Conservation (phyloP, 2,113 vertebrate species). For the Ammospiza caudacuta region DNA sequence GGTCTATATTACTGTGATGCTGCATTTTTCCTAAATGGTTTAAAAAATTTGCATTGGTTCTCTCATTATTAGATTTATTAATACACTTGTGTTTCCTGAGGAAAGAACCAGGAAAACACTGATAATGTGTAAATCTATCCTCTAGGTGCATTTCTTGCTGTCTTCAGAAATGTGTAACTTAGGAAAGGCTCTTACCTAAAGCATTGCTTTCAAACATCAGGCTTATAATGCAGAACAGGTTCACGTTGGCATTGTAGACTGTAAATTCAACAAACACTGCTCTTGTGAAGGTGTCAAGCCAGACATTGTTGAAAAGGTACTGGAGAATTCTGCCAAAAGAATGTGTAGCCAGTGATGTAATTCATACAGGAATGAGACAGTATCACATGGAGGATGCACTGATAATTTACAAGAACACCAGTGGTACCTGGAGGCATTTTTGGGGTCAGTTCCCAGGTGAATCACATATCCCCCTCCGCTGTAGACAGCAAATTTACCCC, state of each 20-base stretch:
- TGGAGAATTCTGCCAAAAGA: constrained; percentile 80
- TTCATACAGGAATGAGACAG: neutral
- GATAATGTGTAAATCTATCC: neutral
- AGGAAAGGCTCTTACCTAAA: constrained; percentile 76
- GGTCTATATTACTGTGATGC: neutral
- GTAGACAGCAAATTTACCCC: constrained; percentile 86
- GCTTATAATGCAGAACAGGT: constrained; percentile 90
- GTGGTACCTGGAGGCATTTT: constrained; percentile 82
- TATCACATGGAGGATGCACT: neutral
- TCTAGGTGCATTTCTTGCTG: neutral
- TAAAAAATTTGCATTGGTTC: neutral
- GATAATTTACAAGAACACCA: neutral
- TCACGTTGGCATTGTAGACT: constrained; percentile 94
- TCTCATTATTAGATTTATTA: neutral
- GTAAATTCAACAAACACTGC: constrained; percentile 94
- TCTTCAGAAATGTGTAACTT: neutral
- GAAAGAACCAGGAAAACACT: neutral
- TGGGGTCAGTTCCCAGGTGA: constrained; percentile 81
- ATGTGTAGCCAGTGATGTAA: neutral
- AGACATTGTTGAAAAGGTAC: constrained; percentile 86
- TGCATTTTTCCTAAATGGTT: neutral
- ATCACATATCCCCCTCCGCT: constrained; percentile 89
- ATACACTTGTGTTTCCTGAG: neutral
- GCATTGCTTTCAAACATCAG: constrained; percentile 89
- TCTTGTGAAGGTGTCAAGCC: constrained; percentile 90